Conservation (phyloP, 2,113 vertebrate genomes). For the Cinclus cinclus region DNA sequence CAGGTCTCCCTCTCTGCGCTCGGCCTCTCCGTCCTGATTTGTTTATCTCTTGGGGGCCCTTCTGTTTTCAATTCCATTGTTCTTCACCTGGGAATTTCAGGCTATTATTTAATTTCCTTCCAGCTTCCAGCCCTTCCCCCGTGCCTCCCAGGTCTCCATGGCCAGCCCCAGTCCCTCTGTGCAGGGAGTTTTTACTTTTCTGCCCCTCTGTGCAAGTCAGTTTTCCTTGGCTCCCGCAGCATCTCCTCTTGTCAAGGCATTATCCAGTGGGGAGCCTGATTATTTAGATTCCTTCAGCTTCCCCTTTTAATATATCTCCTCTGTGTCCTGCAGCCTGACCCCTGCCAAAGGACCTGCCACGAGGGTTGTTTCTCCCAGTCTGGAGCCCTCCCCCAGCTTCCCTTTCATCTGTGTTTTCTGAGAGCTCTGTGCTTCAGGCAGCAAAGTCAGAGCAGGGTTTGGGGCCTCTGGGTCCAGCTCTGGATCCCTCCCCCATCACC, state of each 20-base stretch:
- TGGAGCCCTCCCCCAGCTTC: slow-evolving; percentile 68
- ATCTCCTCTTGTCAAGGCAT: slow-evolving; percentile 64
- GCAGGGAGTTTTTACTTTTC: slow-evolving; percentile 22
- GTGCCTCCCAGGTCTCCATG: not conserved
- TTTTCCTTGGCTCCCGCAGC: slow-evolving; percentile 47
- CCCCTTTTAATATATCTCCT: slow-evolving; percentile 69
- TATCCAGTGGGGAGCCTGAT: slow-evolving; percentile 67
- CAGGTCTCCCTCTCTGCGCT: rapidly evolving
- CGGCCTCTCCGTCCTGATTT: not conserved
- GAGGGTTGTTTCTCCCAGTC: slow-evolving; percentile 56
- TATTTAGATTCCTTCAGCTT: slow-evolving; percentile 67
- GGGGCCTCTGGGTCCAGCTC: slow-evolving; percentile 40
- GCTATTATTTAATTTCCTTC: slow-evolving; percentile 69
- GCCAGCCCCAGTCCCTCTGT: not conserved
- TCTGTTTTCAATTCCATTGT: slow-evolving; percentile 62
- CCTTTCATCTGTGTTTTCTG: slow-evolving; percentile 68
- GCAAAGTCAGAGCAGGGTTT: slow-evolving; percentile 16
- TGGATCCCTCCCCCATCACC: slow-evolving; percentile 60
- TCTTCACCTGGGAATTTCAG: slow-evolving; percentile 65
- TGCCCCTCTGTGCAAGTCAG: slow-evolving; percentile 20
- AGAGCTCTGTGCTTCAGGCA: slow-evolving; percentile 52
- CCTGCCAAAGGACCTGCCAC: slow-evolving; percentile 66
- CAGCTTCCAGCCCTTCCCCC: slow-evolving; percentile 39
- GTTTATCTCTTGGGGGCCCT: slow-evolving; percentile 50
- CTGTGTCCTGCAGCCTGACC: slow-evolving; percentile 61